Base-by-base conservation (phyloP, 53 echinoderm and acorn worm species). In the Temnopleurus reevesii region DNA sequence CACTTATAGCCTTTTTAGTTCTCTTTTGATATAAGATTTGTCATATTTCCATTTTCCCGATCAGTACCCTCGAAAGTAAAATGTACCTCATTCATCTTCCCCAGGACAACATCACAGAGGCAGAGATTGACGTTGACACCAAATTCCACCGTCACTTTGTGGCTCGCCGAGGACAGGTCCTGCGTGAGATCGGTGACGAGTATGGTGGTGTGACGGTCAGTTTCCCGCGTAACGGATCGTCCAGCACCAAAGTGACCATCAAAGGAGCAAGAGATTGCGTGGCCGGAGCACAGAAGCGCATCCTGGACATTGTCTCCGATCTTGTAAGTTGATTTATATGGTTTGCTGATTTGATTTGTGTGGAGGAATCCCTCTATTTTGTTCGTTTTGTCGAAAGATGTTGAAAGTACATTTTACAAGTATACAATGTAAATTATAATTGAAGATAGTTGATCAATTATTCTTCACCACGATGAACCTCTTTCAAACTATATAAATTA, bases 81-180 rank as follows among this genome's bases (percentile, higher is more conserved):
- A n/a, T n/a, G n/a, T n/a, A n/a, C 30, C 43, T 21, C 23, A 71
- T 38, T 81, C 5, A 15, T n/a, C 55, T 18, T 53, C 58, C 35
- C 3, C 93, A 97, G 97, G 97, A 97, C 63, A 97, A 92, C 79
- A 91, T 97, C 38, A 63, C 90, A 7, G 97, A 97, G 79, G 81
- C 86, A 34, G 95, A 97, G 92, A 97, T 97, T 30, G 90, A 86
- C 2, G 97, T 97, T 33, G 94, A 97, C 59, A 94, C 95, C 56
- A 97, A 97, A 60, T 97, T 81, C 83, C 97, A 97, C 53, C 95
- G 97, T 34, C 95, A 97, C 91, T 97, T 97, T 63, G 97, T 97
- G 41, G 97, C 97, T 12, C 90, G 97, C 29, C 90, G 97, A 4
- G 97, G 97, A 8, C 97, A 97, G 90, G 93, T 97, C 41, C 77